Percentiles rank a stretch among this genome's conserved stretches.
These are phyloP conservation scores for Teleogryllus occipitalis DNA, from an alignment of 1,140 invertebrate species.

Conservation along the genomic window DNA sequence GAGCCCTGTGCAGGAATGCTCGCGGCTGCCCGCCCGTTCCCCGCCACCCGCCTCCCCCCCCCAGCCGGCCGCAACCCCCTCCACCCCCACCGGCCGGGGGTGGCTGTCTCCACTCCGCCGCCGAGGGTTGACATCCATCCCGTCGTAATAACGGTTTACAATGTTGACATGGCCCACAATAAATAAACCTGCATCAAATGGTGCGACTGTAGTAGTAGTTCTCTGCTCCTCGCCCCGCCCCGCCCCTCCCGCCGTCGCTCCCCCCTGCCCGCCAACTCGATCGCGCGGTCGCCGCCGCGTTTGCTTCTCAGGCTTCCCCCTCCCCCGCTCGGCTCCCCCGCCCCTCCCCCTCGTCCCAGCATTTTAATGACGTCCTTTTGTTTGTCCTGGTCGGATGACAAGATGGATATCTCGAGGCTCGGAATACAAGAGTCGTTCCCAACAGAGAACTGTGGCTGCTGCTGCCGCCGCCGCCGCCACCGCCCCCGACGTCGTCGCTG, in stretches of 20 bases:
- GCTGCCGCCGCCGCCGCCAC: no score
- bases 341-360: not conserved
- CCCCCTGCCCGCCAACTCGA: not conserved
- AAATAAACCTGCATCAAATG: not conserved
- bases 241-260: not conserved
- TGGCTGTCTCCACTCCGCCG: no score
- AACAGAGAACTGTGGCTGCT: not conserved
- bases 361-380: not conserved
- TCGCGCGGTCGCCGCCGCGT: not conserved
- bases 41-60: no score
- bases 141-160: not conserved
- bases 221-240: not conserved
- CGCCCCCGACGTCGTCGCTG: not conserved
- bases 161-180: not conserved
- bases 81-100: no score
- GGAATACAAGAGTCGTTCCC: slow-evolving; percentile 3
- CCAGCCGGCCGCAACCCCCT: no score
- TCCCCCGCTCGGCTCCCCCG: not conserved
- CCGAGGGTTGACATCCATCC: not conserved
- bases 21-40: no score
- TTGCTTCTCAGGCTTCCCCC: not conserved
- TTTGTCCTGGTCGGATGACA: slow-evolving; percentile 3
- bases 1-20: not conserved
- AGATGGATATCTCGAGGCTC: not conserved
- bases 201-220: not conserved